Percentiles rank a stretch among this genome's conserved stretches.
Conservation (phyloP, 2,888 invertebrate species). For the Sesamia inferens region DNA sequence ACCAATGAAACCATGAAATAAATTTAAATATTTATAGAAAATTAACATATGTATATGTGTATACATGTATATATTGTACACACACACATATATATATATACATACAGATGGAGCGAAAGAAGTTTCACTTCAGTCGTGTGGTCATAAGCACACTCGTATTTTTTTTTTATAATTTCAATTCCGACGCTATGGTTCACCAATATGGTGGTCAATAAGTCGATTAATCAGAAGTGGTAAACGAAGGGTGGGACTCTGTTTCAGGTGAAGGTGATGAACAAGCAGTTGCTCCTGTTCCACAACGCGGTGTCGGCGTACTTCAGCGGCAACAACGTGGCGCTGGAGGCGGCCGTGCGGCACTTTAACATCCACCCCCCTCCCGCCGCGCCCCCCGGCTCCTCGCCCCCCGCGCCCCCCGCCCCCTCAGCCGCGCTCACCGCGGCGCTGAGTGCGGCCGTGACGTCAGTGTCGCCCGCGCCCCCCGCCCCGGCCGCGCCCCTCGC, state of each 20-base stretch:
- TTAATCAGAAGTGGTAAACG: neutral
- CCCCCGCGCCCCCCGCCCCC: slow-evolving; percentile 40
- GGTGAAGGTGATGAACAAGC: slow-evolving; percentile 99
- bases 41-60: too few relatives aligned
- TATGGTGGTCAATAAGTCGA: too few relatives aligned
- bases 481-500: neutral
- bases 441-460: slow-evolving; percentile 9
- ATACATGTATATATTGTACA: too few relatives aligned
- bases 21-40: too few relatives aligned
- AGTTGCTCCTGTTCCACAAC: slow-evolving; percentile 98
- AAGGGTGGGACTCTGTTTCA: slow-evolving; percentile 76
- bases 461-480: neutral
- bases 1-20: too few relatives aligned
- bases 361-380: slow-evolving; percentile 91
- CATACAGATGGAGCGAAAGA: too few relatives aligned
- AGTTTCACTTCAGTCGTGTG: too few relatives aligned
- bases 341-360: slow-evolving; percentile 98
- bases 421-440: slow-evolving; percentile 12
- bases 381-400: slow-evolving; percentile 33
- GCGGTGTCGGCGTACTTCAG: slow-evolving; percentile 99
- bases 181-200: too few relatives aligned
- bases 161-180: neutral
- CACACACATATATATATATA: too few relatives aligned
- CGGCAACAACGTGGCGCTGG: slow-evolving; percentile 97
- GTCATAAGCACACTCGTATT: too few relatives aligned